These are phyloP conservation scores for Dasypogon diadema DNA, from an alignment of 2,888 invertebrate species.

Conservation along the genomic window DNA sequence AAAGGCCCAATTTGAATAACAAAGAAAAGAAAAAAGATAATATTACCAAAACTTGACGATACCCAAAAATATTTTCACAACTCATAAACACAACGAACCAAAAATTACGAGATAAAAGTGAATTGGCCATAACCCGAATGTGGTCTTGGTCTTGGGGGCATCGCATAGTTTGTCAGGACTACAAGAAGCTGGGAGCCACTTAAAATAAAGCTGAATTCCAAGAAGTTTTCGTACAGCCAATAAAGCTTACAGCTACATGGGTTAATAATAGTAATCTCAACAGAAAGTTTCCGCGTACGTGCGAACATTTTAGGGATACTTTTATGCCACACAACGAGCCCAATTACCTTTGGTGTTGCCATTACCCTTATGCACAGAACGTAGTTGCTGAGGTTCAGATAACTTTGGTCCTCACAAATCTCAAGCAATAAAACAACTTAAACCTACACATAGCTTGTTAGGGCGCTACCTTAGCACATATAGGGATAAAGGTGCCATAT, in stretches of 20 bases:
- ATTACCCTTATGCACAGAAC: conserved; percentile 11
- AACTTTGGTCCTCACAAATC: conserved; percentile 45
- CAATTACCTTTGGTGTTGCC: conserved; percentile 49
- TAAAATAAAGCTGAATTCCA: conserved; percentile 36
- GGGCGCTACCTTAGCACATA: not conserved
- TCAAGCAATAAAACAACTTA: conserved; percentile 40
- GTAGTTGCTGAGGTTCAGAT: conserved; percentile 8
- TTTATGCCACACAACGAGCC: conserved; percentile 48
- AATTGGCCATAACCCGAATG: conserved; percentile 16
- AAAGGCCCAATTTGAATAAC: no score
- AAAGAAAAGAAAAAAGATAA: no score
- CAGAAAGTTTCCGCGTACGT: conserved; percentile 51
- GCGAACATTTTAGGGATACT: conserved; percentile 47
- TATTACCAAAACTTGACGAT: no score
- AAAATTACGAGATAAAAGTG: conserved; percentile 38
- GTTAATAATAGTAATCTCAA: conserved; percentile 51
- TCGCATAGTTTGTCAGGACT: conserved; percentile 18
- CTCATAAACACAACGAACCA: conserved; percentile 24
- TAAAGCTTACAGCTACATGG: conserved; percentile 40
- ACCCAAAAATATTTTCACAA: not conserved
- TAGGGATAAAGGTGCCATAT: conserved; percentile 10
- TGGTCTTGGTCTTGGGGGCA: not conserved
- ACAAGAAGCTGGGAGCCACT: conserved; percentile 17
- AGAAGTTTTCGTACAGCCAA: conserved; percentile 32
- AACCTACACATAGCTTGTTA: conserved; percentile 29